These are phyloP conservation scores for Diorhabda elongata DNA, from an alignment of 1,140 invertebrate species.

Conservation along the genomic window DNA sequence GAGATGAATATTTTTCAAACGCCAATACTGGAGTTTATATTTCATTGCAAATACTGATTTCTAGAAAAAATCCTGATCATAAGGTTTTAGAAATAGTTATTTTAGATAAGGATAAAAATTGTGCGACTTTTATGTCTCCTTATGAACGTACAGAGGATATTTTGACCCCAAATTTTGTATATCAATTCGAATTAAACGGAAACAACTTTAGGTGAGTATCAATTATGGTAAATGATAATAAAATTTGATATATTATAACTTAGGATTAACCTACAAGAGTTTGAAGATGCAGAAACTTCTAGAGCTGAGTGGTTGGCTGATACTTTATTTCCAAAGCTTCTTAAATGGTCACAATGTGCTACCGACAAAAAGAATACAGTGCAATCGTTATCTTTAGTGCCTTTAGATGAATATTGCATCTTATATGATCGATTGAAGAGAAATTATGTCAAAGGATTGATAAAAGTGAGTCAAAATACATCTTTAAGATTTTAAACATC, in stretches of 20 bases:
- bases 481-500: too few relatives aligned
- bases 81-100: constrained; percentile 42
- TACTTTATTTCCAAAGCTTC: constrained; percentile 59
- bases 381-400: constrained; percentile 65
- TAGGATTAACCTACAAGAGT: constrained; percentile 33
- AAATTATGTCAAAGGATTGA: constrained; percentile 72
- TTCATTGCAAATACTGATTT: constrained; percentile 39
- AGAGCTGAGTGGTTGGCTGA: constrained; percentile 54
- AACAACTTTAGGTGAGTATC: neutral
- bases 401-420: constrained; percentile 64
- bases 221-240: neutral
- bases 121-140: constrained; percentile 34
- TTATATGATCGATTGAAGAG: constrained; percentile 73
- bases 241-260: constrained; percentile 22
- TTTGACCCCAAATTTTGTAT: constrained; percentile 39
- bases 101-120: constrained; percentile 38
- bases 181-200: constrained; percentile 34
- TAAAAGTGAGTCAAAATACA: constrained; percentile 51
- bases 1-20: constrained; percentile 25
- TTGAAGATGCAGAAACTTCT: constrained; percentile 38
- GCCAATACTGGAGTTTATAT: constrained; percentile 33
- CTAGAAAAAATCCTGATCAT: constrained; percentile 28
- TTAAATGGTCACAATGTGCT: constrained; percentile 59
- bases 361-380: constrained; percentile 40
- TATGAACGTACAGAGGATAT: constrained; percentile 25